These are phyloP conservation scores for Capitulum mitella DNA, from an alignment of 2,888 invertebrate genomes.

Conservation along the genomic window DNA sequence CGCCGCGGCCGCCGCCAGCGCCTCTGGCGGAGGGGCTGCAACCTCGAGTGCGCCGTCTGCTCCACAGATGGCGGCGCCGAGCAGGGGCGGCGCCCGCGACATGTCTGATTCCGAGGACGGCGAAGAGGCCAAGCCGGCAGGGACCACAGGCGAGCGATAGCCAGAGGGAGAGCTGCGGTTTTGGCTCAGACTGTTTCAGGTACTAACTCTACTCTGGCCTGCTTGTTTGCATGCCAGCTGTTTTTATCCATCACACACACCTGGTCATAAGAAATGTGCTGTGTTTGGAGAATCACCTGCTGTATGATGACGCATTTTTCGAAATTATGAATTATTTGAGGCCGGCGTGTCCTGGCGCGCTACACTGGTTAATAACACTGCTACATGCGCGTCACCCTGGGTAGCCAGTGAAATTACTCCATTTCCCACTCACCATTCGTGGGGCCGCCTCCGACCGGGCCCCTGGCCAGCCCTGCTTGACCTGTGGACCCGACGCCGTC, in stretches of 20 bases:
- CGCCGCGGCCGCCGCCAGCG: neutral
- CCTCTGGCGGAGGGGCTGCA: neutral
- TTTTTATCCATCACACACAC: too few relatives aligned
- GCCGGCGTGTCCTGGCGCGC: neutral
- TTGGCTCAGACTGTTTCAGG: neutral
- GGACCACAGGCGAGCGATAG: neutral
- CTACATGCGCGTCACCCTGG: too few relatives aligned
- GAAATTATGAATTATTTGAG: too few relatives aligned
- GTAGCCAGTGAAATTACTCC: too few relatives aligned
- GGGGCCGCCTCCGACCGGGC: too few relatives aligned
- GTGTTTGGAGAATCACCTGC: too few relatives aligned
- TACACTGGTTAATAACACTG: neutral
- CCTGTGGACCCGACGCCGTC: neutral
- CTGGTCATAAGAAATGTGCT: too few relatives aligned
- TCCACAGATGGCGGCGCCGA: neutral
- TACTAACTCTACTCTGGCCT: neutral
- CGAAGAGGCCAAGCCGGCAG: neutral
- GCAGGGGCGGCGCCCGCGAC: too few relatives aligned
- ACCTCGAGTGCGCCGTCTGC: neutral
- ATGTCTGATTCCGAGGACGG: neutral
- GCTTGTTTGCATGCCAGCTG: too few relatives aligned
- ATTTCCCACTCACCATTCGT: too few relatives aligned
- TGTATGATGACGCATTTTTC: too few relatives aligned
- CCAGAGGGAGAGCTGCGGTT: constrained; percentile 20
- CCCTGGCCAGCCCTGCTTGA: too few relatives aligned